These are phyloP conservation scores for Dendrolimus kikuchii DNA, from an alignment of 1,140 invertebrate species.

Conservation along the genomic window DNA sequence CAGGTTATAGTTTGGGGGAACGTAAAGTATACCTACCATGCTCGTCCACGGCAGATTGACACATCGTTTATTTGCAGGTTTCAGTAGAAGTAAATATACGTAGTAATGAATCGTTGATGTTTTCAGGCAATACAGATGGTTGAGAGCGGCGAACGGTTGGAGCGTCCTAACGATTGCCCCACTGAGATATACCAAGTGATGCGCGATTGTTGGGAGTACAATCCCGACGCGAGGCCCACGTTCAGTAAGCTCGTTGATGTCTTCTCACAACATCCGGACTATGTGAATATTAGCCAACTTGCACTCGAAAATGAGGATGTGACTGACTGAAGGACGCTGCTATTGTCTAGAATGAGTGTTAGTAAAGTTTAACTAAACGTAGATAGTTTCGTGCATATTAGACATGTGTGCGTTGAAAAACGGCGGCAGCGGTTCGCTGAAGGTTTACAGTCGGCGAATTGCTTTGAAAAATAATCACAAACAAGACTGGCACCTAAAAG, in stretches of 20 bases:
- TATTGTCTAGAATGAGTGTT: background rate
- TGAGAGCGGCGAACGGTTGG: conserved; percentile 82
- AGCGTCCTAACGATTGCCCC: conserved; percentile 87
- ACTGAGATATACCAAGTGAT: conserved; percentile 90
- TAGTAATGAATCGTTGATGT: background rate
- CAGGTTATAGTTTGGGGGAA: too few species aligned
- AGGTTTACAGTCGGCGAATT: too few species aligned
- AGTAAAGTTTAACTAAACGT: too few species aligned
- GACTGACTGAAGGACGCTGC: conserved; percentile 12
- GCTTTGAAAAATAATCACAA: too few species aligned
- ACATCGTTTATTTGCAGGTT: too few species aligned
- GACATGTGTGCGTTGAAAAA: too few species aligned
- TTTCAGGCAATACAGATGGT: conserved; percentile 86
- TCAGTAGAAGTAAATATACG: too few species aligned
- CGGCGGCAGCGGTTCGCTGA: too few species aligned
- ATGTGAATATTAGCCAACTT: conserved; percentile 71
- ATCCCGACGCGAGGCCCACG: conserved; percentile 83
- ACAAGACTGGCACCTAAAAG: too few species aligned
- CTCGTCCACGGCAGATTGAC: too few species aligned
- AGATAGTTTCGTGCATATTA: too few species aligned
- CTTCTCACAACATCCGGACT: conserved; percentile 82
- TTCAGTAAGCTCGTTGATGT: conserved; percentile 85
- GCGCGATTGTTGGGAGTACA: conserved; percentile 91
- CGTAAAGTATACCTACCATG: too few species aligned
- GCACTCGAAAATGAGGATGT: conserved; percentile 48